A percentile compares a stretch with the other conserved stretches of the same genome.
These are phyloP conservation scores for Brachystomella parvula DNA, from an alignment of 1,140 invertebrate species.

Conservation along the genomic window DNA sequence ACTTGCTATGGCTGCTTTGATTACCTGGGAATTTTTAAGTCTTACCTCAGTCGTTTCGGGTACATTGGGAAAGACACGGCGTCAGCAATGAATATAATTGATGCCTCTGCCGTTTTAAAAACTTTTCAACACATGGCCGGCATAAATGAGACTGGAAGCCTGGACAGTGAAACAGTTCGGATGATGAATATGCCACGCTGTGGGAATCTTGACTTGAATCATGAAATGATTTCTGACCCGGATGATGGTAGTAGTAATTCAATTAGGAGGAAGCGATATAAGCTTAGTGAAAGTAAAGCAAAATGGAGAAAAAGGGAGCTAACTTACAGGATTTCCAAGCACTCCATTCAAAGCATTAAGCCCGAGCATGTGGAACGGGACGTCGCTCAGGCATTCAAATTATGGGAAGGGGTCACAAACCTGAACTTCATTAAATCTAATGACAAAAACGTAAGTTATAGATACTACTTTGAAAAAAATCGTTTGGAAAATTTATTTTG, in stretches of 20 bases:
- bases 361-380: constrained; percentile 4
- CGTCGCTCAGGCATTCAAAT: constrained; percentile 10
- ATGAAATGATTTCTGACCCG: constrained; percentile 10
- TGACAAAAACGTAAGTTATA: constrained; percentile 1
- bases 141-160: neutral
- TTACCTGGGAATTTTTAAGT: constrained; percentile 3
- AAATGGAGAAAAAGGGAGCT: constrained; percentile 12
- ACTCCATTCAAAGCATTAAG: neutral
- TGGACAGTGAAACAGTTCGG: neutral
- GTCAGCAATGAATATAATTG: constrained; percentile 5
- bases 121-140: constrained; percentile 9
- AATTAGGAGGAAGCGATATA: constrained; percentile 5
- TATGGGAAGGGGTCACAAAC: constrained; percentile 10
- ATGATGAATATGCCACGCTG: constrained; percentile 15
- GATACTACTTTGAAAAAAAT: no score
- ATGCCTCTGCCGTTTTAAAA: neutral
- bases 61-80: constrained; percentile 11
- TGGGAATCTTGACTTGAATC: constrained; percentile 7
- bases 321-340: neutral
- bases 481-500: no score
- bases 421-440: constrained; percentile 5
- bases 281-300: neutral
- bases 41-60: neutral
- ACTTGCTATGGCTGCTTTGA: neutral
- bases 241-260: neutral